Evolutionary conservation across 2,888 invertebrate species (phyloP), one percentile per base, ranked within the genome.

Genomic region (Scaptodrosophila latifasciaeformis): DNA sequence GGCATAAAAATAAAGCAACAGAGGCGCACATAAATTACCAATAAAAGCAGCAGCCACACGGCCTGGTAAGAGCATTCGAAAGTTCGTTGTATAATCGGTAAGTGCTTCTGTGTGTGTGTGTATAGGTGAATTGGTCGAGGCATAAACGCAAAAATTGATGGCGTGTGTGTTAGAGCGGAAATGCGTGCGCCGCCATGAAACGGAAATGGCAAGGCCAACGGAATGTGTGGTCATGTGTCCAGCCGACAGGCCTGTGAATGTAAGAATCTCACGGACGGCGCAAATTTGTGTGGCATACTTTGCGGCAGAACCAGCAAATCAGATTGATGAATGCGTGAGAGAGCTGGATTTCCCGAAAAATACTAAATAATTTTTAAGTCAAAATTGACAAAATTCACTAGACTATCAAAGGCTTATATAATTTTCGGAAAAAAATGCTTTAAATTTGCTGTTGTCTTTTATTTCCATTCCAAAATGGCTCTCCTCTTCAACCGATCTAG

Each of bases 11-110:
- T 45, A 34, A 43, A 24, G 46, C 13, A 30, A 30, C 10, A 10
- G 13, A 10, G 17, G 4, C 58, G 27, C 54, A 45, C 65, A 76
- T 76, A 70, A 76, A 76, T 76, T 72, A 70, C 71, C 70, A 72
- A 72, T 72, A 72, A 76, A 72, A 62, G 55, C 52, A 60, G 45
- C 57, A 45, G 43, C 12, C 40, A 44, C 9, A 15, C 19, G 21
- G 24, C 24, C n/a, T n/a, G n/a, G n/a, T n/a, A n/a, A 24, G 24
- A 7, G 7, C 17, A 37, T 13, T 37, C 13, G 37, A 3, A 13
- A 2, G 17, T 37, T 34, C 5, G 34, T 34, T 34, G 51, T 24
- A 42, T 34, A 24, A 27, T 9, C 5, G 5, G 27, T 27, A 27
- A 27, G 9, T 9, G 9, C 9, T 44, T 2, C 13, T 43, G 21